A percentile compares a stretch with the other conserved stretches of the same genome.
phyloP scores from a whole-genome alignment of 2,888 invertebrate genomes.

The Cheilosia urbana region DNA sequence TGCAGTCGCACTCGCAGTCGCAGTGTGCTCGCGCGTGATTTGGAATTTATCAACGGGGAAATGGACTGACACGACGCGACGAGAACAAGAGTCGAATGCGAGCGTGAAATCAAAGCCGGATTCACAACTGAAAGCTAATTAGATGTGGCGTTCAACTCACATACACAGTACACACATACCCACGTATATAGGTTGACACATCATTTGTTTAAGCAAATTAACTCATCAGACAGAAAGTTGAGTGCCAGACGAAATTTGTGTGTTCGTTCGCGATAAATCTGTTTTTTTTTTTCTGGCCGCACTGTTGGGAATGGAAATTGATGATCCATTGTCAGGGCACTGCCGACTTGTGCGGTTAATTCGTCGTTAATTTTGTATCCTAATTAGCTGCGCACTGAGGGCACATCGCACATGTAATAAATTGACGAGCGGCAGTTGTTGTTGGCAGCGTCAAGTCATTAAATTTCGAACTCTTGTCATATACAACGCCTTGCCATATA shows the following conservation, averaged over 20 bases:
- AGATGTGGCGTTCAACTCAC: constrained; percentile 69
- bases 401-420: constrained; percentile 5
- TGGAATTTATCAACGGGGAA: constrained; percentile 74
- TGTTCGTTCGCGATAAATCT: constrained; percentile 48
- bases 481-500: no score
- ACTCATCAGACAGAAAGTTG: constrained; percentile 67
- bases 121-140: constrained; percentile 70
- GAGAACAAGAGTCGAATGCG: constrained; percentile 54
- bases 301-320: constrained; percentile 18
- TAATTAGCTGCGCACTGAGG: constrained; percentile 18
- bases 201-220: constrained; percentile 71
- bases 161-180: neutral
- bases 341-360: constrained; percentile 47
- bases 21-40: constrained; percentile 60
- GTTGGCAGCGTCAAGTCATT: constrained; percentile 9
- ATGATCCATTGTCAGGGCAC: constrained; percentile 19
- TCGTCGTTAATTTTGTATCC: constrained; percentile 25
- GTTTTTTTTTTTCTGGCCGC: constrained; percentile 12
- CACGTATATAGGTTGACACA: constrained; percentile 25
- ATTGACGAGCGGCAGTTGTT: neutral
- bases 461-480: constrained; percentile 13
- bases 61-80: constrained; percentile 58
- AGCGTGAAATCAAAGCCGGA: constrained; percentile 69
- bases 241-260: constrained; percentile 59
- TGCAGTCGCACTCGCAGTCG: constrained; percentile 14